Evolutionary conservation across 2,888 invertebrate genomes (phyloP).

Genomic region (Tachina lurida): DNA sequence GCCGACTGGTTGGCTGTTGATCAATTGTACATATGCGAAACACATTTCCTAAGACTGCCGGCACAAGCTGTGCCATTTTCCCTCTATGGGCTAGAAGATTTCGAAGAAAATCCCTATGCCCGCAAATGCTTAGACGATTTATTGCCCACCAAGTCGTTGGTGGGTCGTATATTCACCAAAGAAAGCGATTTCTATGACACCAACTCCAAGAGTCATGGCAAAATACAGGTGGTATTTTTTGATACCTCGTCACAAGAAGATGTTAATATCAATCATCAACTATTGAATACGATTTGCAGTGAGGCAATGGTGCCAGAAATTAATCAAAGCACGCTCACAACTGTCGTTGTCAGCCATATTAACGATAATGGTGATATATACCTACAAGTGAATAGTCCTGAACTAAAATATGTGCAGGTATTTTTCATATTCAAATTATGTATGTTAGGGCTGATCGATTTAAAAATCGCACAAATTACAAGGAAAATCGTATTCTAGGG

Average conservation of each 20-base stretch:
- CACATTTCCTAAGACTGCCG: constrained; percentile 86
- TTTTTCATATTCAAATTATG: background rate
- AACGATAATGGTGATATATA: constrained; percentile 80
- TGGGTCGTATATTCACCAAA: constrained; percentile 84
- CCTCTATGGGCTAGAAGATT: constrained; percentile 88
- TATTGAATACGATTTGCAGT: constrained; percentile 84
- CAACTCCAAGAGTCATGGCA: constrained; percentile 73
- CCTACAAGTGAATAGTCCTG: constrained; percentile 79
- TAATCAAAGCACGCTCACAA: constrained; percentile 77
- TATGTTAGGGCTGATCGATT: too few species aligned
- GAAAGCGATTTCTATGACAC: constrained; percentile 75
- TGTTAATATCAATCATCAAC: constrained; percentile 86
- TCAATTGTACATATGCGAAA: constrained; percentile 85
- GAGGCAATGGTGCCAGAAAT: constrained; percentile 80
- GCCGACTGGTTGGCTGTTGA: constrained; percentile 85
- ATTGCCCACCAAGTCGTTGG: constrained; percentile 85
- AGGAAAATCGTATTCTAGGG: too few species aligned
- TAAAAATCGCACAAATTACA: too few species aligned
- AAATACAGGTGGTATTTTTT: constrained; percentile 85
- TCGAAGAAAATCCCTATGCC: constrained; percentile 82
- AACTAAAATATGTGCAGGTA: constrained; percentile 80
- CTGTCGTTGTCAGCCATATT: constrained; percentile 80
- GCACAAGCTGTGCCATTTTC: constrained; percentile 89
- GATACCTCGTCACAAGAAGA: constrained; percentile 87
- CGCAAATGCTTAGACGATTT: constrained; percentile 80